Conservation (phyloP, 2,113 vertebrate genomes). For the Plecturocebus donacophilus region DNA sequence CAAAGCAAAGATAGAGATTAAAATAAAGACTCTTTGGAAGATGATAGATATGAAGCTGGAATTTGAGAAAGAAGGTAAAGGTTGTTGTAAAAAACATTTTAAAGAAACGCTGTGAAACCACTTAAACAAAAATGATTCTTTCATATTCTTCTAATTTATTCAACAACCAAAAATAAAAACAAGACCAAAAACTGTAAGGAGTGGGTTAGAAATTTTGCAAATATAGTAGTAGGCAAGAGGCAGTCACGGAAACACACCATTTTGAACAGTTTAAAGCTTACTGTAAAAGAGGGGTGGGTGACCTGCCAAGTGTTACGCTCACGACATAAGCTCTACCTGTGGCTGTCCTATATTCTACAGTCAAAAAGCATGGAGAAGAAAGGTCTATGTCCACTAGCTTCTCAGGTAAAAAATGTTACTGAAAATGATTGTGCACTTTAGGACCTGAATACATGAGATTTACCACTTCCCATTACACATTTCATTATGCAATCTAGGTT, state of each 20-base stretch:
- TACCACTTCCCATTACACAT: not conserved
- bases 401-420: not conserved
- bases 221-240: not conserved
- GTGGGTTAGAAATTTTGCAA: not conserved
- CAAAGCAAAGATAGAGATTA: not conserved
- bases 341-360: not conserved
- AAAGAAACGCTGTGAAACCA: not conserved
- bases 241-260: not conserved
- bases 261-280: constrained; percentile 20
- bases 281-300: not conserved
- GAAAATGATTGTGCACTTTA: not conserved
- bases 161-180: constrained; percentile 13
- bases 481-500: not conserved
- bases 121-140: constrained; percentile 9
- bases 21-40: not conserved
- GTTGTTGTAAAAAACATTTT: not conserved
- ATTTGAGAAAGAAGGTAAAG: constrained; percentile 24
- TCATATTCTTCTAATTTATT: constrained; percentile 1
- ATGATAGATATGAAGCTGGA: not conserved
- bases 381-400: not conserved
- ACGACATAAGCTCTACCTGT: not conserved
- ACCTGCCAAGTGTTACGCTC: not conserved
- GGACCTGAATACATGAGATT: not conserved
- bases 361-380: not conserved
- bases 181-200: not conserved